phyloP scores from a whole-genome alignment of 2,113 vertebrate genomes.

The Neolamprologus brichardi region DNA sequence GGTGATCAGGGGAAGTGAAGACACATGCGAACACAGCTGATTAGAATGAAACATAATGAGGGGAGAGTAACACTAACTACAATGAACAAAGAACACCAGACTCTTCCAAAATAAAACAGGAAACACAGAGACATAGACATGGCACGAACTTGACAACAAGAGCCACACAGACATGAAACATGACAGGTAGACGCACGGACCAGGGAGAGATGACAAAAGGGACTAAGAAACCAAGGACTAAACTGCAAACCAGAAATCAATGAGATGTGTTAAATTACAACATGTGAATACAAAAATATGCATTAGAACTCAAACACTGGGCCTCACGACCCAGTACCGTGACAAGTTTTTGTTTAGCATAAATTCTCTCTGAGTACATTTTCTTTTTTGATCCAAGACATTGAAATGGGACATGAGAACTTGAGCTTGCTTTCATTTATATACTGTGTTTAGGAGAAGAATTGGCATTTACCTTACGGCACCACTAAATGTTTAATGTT shows the following conservation, averaged over 20 bases:
- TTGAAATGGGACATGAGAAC: not conserved
- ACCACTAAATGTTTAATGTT: not conserved
- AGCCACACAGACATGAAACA: not conserved
- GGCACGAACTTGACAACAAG: not conserved
- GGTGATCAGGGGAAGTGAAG: not conserved
- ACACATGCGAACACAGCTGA: too few species aligned
- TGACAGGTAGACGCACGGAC: not conserved
- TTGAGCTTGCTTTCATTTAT: not conserved
- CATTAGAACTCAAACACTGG: not conserved
- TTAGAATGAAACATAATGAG: not conserved
- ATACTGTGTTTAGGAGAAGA: not conserved
- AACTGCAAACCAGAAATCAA: not conserved
- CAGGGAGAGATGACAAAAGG: not conserved
- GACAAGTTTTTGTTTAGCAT: not conserved
- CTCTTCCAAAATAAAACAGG: not conserved
- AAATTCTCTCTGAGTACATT: not conserved
- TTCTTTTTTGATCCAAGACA: not conserved
- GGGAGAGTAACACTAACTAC: not conserved
- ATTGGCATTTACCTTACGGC: rapidly evolving
- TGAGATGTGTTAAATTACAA: rapidly evolving
- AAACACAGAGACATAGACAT: not conserved
- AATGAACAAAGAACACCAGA: too few species aligned
- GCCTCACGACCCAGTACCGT: not conserved
- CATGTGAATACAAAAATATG: not conserved
- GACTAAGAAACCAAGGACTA: not conserved